Conservation (phyloP, 1,140 invertebrate genomes). For the Amyelois transitella region DNA sequence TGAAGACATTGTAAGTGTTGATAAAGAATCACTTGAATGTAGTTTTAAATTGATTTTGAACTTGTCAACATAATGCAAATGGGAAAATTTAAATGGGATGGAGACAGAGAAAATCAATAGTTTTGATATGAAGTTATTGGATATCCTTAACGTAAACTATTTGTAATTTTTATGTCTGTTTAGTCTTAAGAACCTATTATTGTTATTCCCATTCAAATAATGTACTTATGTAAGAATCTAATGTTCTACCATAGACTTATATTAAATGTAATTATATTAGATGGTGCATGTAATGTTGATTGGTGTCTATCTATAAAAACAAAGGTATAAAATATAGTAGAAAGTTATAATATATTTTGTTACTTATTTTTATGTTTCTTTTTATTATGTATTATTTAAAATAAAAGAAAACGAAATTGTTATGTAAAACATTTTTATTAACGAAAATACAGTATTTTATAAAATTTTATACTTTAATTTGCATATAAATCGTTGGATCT, state of each 20-base stretch:
- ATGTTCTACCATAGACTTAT: neutral
- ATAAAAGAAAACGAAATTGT: neutral
- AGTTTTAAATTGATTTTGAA: no score
- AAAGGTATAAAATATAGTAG: neutral
- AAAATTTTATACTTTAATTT: neutral
- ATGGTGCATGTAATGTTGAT: neutral
- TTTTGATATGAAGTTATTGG: no score
- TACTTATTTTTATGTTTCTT: constrained; percentile 4
- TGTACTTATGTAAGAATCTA: no score
- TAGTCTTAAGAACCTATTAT: no score
- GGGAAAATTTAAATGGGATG: no score
- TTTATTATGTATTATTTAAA: neutral
- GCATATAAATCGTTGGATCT: neutral
- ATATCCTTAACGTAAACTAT: no score
- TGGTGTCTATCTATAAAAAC: neutral
- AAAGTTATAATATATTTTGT: constrained; percentile 3
- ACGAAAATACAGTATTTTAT: constrained; percentile 1
- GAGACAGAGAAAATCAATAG: no score
- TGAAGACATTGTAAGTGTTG: no score
- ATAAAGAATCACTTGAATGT: no score
- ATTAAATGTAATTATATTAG: neutral
- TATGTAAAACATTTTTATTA: neutral
- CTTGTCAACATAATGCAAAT: no score
- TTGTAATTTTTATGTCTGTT: no score
- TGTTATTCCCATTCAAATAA: no score